Evolutionary conservation across 2,888 invertebrate genomes (phyloP).

Genomic region (Aricia artaxerxes): DNA sequence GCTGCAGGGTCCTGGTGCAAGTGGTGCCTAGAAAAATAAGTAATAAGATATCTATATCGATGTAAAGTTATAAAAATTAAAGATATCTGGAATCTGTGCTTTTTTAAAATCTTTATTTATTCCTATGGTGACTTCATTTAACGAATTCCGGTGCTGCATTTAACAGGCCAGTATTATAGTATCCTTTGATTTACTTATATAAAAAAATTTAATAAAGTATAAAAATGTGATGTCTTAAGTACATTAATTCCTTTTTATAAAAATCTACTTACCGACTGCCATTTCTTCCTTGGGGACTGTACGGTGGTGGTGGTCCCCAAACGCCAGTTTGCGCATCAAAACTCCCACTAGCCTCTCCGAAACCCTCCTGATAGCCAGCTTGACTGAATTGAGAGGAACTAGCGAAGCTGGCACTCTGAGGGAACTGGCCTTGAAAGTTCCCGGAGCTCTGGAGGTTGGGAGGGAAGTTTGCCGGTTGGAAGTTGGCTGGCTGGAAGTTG

Average conservation of each 20-base stretch:
- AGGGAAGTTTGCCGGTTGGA: slow-evolving; percentile 43
- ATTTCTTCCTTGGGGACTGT: slow-evolving; percentile 86
- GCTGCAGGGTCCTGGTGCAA: slow-evolving; percentile 71
- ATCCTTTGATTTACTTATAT: too few species aligned
- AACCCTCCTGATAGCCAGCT: slow-evolving; percentile 67
- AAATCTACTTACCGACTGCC: slow-evolving; percentile 55
- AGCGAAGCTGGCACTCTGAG: slow-evolving; percentile 47
- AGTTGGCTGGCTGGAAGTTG: slow-evolving; percentile 34
- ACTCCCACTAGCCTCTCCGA: slow-evolving; percentile 80
- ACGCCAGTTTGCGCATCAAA: slow-evolving; percentile 80
- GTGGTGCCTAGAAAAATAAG: slow-evolving; percentile 58
- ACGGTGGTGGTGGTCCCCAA: slow-evolving; percentile 95
- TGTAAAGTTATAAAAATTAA: too few species aligned
- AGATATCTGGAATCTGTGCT: too few species aligned
- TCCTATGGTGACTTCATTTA: too few species aligned
- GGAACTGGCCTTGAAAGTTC: slow-evolving; percentile 48
- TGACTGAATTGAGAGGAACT: slow-evolving; percentile 46
- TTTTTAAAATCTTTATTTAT: too few species aligned
- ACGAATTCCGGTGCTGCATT: too few species aligned
- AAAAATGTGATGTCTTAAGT: neutral
- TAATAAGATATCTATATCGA: neutral
- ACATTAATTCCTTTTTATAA: neutral
- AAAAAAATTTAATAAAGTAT: neutral
- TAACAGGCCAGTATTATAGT: too few species aligned
- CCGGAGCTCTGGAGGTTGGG: slow-evolving; percentile 44